These are phyloP conservation scores for Itoplectis maculator DNA, from an alignment of 2,888 invertebrate species.

Conservation along the genomic window DNA sequence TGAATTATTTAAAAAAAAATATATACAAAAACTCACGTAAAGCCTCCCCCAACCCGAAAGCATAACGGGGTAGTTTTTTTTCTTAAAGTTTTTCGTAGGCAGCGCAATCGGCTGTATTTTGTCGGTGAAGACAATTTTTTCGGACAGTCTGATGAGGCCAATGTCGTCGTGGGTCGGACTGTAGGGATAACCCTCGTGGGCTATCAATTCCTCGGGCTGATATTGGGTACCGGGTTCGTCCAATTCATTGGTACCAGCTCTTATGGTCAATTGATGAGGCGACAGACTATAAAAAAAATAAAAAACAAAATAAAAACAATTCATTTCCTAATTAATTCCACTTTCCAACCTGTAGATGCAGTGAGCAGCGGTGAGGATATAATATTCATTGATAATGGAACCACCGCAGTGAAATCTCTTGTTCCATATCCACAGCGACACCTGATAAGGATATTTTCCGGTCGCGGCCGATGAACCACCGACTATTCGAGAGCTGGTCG, in stretches of 20 bases:
- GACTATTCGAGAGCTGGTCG: conserved; percentile 10
- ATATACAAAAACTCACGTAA: conserved; percentile 3
- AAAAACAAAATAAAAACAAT: background rate
- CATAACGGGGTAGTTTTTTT: conserved; percentile 6
- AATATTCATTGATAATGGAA: conserved; percentile 21
- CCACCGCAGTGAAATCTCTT: conserved; percentile 12
- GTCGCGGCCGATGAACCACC: background rate
- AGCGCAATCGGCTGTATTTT: conserved; percentile 45
- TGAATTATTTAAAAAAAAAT: background rate
- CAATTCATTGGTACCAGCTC: conserved; percentile 7
- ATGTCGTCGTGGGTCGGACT: conserved; percentile 31
- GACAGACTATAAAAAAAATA: background rate
- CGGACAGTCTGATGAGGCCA: conserved; percentile 37
- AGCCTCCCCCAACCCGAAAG: conserved; percentile 40
- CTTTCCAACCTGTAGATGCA: conserved; percentile 7
- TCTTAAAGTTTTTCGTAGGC: conserved; percentile 20
- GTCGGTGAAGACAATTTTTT: conserved; percentile 30
- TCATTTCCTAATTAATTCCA: too few species aligned
- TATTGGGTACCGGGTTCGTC: background rate
- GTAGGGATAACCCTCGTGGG: conserved; percentile 20
- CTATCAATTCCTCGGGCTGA: conserved; percentile 7
- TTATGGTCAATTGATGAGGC: conserved; percentile 1
- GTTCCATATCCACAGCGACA: conserved; percentile 9
- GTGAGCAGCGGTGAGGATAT: conserved; percentile 24
- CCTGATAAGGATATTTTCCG: conserved; percentile 31